These are phyloP conservation scores for Sisor rabdophorus DNA, from an alignment of 2,113 vertebrate species.

Conservation along the genomic window DNA sequence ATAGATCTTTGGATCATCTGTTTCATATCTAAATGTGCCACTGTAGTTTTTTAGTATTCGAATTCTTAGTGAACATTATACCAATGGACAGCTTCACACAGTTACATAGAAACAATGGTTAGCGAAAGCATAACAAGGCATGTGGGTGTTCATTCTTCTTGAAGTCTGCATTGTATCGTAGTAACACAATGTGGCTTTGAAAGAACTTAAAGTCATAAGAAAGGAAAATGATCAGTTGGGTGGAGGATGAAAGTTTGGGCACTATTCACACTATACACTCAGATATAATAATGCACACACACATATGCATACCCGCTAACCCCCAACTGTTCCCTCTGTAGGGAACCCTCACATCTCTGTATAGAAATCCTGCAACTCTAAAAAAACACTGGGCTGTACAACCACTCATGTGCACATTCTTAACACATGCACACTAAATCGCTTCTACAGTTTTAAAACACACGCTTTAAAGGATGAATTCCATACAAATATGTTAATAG, in stretches of 20 bases:
- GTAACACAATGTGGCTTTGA: background rate
- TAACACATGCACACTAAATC: slow-evolving; percentile 11
- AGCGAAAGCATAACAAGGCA: background rate
- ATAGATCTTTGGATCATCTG: background rate
- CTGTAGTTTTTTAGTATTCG: background rate
- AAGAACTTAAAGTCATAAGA: background rate
- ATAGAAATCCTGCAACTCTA: background rate
- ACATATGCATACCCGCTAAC: background rate
- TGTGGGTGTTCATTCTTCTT: background rate
- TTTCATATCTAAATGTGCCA: background rate
- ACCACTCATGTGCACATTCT: background rate
- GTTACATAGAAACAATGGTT: background rate
- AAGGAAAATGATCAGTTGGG: background rate
- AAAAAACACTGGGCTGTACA: background rate
- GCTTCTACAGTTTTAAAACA: background rate
- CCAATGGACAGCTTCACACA: background rate
- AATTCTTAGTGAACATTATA: background rate
- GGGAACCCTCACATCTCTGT: background rate
- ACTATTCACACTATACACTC: slow-evolving; percentile 4
- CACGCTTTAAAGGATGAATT: background rate
- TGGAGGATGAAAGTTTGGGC: background rate
- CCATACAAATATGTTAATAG: background rate
- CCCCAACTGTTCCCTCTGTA: background rate
- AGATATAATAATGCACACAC: slow-evolving; percentile 6
- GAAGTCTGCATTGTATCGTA: background rate